Evolutionary conservation across 2,888 invertebrate species (phyloP).

Genomic region (Fragum sueziense): DNA sequence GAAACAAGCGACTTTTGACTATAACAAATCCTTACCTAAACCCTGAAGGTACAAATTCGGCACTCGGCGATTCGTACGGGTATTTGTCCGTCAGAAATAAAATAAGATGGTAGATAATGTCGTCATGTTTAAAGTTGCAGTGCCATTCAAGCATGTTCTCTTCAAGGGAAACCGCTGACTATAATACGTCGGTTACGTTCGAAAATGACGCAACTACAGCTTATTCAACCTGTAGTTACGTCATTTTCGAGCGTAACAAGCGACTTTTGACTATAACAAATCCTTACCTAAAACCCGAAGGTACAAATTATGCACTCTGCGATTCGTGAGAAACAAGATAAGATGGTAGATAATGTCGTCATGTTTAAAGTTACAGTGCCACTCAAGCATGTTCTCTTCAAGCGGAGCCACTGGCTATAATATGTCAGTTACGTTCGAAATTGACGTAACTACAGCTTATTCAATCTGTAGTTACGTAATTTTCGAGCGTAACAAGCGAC

Average conservation of each 20-base stretch:
- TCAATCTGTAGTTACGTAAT: too few species aligned
- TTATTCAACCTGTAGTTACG: too few species aligned
- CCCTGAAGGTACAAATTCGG: constrained; percentile 75
- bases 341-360: constrained; percentile 75
- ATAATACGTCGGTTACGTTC: too few species aligned
- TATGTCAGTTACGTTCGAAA: too few species aligned
- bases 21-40: constrained; percentile 65
- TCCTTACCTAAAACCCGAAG: constrained; percentile 67
- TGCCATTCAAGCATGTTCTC: constrained; percentile 77
- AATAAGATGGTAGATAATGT: constrained; percentile 73
- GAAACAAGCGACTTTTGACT: too few species aligned
- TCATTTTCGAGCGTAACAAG: too few species aligned
- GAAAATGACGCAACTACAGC: too few species aligned
- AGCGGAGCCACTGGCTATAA: constrained; percentile 73
- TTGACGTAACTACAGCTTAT: too few species aligned
- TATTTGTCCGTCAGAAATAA: constrained; percentile 74
- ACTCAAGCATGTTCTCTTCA: constrained; percentile 75
- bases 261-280: too few species aligned
- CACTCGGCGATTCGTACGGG: constrained; percentile 75
- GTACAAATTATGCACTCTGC: constrained; percentile 77
- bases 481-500: too few species aligned
- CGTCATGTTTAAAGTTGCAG: constrained; percentile 75
- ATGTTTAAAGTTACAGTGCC: constrained; percentile 77
- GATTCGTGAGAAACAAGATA: constrained; percentile 72
- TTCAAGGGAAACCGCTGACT: constrained; percentile 74